Evolutionary conservation across 2,113 vertebrate species (phyloP).

Genomic region (Furnarius figulus): DNA sequence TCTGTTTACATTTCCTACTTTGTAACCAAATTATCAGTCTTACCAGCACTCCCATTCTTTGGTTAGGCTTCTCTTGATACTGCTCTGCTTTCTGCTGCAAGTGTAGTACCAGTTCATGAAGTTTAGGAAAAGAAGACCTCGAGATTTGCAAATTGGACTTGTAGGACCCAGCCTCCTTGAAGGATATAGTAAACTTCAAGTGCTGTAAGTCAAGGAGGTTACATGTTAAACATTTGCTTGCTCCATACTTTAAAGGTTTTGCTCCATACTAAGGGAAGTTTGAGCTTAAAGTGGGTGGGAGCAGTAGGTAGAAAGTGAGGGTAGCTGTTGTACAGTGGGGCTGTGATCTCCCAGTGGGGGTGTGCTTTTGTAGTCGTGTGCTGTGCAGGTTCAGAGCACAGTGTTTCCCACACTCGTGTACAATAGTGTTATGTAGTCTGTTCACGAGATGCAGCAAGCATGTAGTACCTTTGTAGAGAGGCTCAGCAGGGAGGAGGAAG

Average conservation of each 20-base stretch:
- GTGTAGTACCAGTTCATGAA: accelerated
- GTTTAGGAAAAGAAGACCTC: not conserved
- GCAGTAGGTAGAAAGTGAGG: not conserved
- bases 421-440: accelerated
- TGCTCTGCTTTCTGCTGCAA: not conserved
- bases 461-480: not conserved
- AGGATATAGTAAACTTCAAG: not conserved
- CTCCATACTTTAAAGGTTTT: not conserved
- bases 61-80: not conserved
- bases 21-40: not conserved
- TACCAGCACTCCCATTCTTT: not conserved
- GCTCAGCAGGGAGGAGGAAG: not conserved
- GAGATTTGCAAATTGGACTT: not conserved
- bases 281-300: not conserved
- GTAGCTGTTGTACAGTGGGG: accelerated
- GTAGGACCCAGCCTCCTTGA: accelerated
- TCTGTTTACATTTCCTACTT: not conserved
- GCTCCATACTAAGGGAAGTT: not conserved
- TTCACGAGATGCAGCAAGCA: not conserved
- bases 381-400: not conserved
- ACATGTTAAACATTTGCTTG: not conserved
- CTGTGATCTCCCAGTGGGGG: not conserved
- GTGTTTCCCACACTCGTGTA: not conserved
- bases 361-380: not conserved
- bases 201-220: not conserved